Evolutionary conservation across 2,888 invertebrate species (phyloP).

Genomic region (Quadriops clusia): DNA sequence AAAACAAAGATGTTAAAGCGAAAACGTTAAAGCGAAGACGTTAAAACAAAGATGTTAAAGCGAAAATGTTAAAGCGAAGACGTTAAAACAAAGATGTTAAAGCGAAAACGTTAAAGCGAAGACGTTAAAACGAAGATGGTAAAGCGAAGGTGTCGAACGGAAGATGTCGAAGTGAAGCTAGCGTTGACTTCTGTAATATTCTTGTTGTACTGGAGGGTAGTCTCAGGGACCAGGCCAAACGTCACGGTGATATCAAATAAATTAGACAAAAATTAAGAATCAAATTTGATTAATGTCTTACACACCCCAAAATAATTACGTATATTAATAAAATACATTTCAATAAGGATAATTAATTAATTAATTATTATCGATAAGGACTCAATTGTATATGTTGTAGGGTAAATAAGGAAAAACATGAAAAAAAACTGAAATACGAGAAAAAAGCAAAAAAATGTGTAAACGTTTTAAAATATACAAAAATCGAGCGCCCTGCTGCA

Average conservation of each 20-base stretch:
- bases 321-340: slow-evolving; percentile 30
- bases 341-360: slow-evolving; percentile 27
- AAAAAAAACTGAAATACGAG: slow-evolving; percentile 12
- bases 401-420: slow-evolving; percentile 22
- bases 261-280: slow-evolving; percentile 34
- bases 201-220: too few species aligned
- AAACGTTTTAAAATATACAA: slow-evolving; percentile 17
- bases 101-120: too few species aligned
- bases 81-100: too few species aligned
- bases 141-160: too few species aligned
- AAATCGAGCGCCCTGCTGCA: slow-evolving; percentile 26
- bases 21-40: too few species aligned
- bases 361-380: slow-evolving; percentile 28
- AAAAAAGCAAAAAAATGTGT: slow-evolving; percentile 14
- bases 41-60: too few species aligned
- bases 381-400: slow-evolving; percentile 36
- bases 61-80: too few species aligned
- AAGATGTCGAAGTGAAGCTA: too few species aligned
- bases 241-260: slow-evolving; percentile 40
- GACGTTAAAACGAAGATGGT: too few species aligned
- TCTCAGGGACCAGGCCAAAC: slow-evolving; percentile 43
- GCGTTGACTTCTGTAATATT: too few species aligned
- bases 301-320: slow-evolving; percentile 28
- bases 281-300: slow-evolving; percentile 31
- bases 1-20: too few species aligned